These are phyloP conservation scores for Trachops cirrhosus DNA, from an alignment of 2,797 vertebrate genomes.

Conservation along the genomic window DNA sequence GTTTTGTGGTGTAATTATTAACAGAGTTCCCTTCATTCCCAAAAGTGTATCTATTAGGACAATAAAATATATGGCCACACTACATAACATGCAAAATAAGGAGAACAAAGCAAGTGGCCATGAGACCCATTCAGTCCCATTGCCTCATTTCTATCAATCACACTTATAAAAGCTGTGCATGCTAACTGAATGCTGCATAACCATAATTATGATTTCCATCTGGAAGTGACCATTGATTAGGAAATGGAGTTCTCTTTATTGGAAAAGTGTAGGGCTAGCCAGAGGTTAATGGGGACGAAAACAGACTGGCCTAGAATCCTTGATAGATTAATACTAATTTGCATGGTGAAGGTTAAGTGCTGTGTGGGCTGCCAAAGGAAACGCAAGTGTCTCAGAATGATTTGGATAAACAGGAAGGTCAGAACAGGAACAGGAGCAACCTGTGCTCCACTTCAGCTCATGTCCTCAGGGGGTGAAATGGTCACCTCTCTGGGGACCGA, in stretches of 20 bases:
- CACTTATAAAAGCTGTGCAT: background rate
- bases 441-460: background rate
- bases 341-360: conserved; percentile 71
- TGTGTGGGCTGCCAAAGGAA: conserved; percentile 64
- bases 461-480: background rate
- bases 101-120: conserved; percentile 22
- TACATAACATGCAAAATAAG: background rate
- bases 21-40: background rate
- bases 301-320: conserved; percentile 64
- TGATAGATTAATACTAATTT: conserved; percentile 70
- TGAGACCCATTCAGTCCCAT: background rate
- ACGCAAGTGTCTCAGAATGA: conserved; percentile 56
- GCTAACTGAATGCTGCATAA: conserved; percentile 25
- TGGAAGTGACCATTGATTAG: conserved; percentile 67
- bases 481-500: background rate
- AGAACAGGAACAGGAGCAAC: conserved; percentile 35
- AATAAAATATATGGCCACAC: background rate
- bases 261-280: conserved; percentile 67
- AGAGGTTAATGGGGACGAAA: conserved; percentile 76
- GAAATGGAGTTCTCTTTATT: conserved; percentile 70
- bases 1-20: background rate
- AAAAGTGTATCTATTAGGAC: background rate
- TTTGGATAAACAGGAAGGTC: conserved; percentile 65
- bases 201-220: conserved; percentile 63
- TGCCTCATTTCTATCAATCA: conserved; percentile 50